Evolutionary conservation across 2,113 vertebrate species (phyloP), one percentile per base, ranked within the genome.

Genomic region (Chloropsis cyanopogon): DNA sequence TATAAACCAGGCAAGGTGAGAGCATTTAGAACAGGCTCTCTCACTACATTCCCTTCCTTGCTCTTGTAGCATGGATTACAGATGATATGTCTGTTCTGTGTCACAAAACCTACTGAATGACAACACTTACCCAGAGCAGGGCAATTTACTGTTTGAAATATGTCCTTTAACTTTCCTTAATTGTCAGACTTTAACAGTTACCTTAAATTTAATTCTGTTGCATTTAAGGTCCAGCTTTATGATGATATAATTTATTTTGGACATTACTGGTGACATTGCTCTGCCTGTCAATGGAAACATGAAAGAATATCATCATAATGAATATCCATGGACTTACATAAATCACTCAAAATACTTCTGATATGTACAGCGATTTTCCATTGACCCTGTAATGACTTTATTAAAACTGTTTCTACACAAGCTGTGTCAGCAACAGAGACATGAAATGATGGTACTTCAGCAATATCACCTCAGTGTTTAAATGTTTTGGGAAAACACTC

Each of bases 301-400:
- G 47, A 92, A 94, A 66, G 54, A 92, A 86, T 82, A 94, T 94
- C 71, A 77, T 89, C n/a, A 56, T 88, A 88, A 93, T 88, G 90
- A 95, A 94, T 83, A 95, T 44, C 79, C 87, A 88, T 26, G 46
- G 56, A 53, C 88, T 73, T 64, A 52, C 28, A 95, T 94, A 96
- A 91, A 96, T 97, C 95, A 93, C 60, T 83, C 92, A 70, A 44
- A 86, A 88, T 23, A 82, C 82, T 91, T 86, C 63, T 83, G 66
- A 80, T 93, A 83, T 60, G 71, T 59, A 83, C 37, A 44, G 71
- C 90, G 79, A 60, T 70, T 94, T 91, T 81, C 88, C 91, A 92
- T 88, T 96, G 95, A 97, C 95, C 96, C 92, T 96, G 87, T 88
- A 90, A 96, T 75, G 95, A 96, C 93, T 95, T 96, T 93, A 97